Evolutionary conservation across 2,888 invertebrate genomes (phyloP).

Genomic region (Noctua janthina): DNA sequence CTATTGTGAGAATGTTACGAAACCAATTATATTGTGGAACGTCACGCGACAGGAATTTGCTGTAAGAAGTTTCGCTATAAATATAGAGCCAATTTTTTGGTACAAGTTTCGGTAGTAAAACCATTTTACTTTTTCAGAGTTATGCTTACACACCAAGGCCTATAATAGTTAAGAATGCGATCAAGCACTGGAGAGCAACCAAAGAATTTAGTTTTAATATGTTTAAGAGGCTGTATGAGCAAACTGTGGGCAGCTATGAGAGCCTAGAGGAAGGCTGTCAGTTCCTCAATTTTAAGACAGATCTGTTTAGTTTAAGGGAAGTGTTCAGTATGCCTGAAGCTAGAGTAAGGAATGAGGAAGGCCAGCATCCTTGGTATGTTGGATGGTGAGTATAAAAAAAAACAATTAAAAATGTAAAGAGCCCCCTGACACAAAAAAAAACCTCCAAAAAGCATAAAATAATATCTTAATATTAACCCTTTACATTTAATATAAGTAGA

Average conservation of each 20-base stretch:
- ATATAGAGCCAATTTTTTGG: slow-evolving; percentile 31
- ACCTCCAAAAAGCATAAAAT: neutral
- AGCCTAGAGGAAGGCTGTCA: slow-evolving; percentile 95
- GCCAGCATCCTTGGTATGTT: slow-evolving; percentile 95
- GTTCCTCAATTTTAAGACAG: slow-evolving; percentile 96
- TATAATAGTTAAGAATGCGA: slow-evolving; percentile 94
- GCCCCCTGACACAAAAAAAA: no score
- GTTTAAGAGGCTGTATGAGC: slow-evolving; percentile 93
- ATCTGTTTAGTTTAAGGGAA: slow-evolving; percentile 93
- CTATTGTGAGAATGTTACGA: slow-evolving; percentile 93
- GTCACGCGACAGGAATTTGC: slow-evolving; percentile 92
- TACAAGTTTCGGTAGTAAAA: slow-evolving; percentile 22
- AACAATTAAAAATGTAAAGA: neutral
- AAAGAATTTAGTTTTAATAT: slow-evolving; percentile 92
- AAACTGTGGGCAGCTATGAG: slow-evolving; percentile 93
- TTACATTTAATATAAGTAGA: neutral
- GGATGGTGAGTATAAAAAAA: slow-evolving; percentile 93
- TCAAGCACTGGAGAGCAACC: slow-evolving; percentile 94
- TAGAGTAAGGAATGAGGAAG: slow-evolving; percentile 91
- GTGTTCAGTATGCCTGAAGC: slow-evolving; percentile 94
- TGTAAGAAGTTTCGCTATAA: slow-evolving; percentile 73
- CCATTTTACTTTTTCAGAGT: slow-evolving; percentile 75
- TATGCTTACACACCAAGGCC: slow-evolving; percentile 95
- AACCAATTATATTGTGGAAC: slow-evolving; percentile 93
- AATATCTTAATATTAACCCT: neutral